Base-by-base conservation (phyloP, 1,140 invertebrate genomes). In the Scaptomyza graminum region DNA sequence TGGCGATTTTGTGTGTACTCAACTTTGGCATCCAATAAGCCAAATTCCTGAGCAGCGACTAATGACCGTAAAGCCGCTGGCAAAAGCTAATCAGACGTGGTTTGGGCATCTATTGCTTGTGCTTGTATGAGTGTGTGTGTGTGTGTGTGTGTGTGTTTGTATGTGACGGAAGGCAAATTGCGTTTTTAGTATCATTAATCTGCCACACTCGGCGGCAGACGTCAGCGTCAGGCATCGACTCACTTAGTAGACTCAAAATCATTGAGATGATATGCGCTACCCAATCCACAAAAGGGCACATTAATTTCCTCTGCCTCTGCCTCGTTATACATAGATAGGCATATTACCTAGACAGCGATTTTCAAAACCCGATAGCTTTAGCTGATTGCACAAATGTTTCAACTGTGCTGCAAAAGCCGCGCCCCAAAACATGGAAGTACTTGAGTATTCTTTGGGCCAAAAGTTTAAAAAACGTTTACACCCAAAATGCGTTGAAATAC, bases 121-220 rank as follows among this genome's bases (percentile, higher is more conserved):
- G 15, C 39, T 61, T 7, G 31, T 64, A 34, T 41, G 12, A 50
- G 50, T 57, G 37, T 63, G 43, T 44, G 11, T 61, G 47, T 49
- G 15, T 39, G 65, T 7, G 31, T 67, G 34, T 41, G 12, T 55
- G 55, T 57, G 37, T 63, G 43, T 61, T 43, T 56, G 49, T 51
- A 51, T 44, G 11, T 39, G 18, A 13, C 9, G 51, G 31, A 13
- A 54, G 43, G 64, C 43, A 65, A 65, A 75, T 59, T 66, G 64
- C 60, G 64, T 72, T 79, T 73, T 60, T 52, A 67, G 71, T 74
- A 85, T 88, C 82, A 87, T 87, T 87, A 87, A 87, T 87, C 82
- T 87, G 74, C 74, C 78, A 88, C 78, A 87, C 74, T 87, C 83
- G 71, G 34, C 73, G 62, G 62, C 78, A 81, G 63, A 69, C 78